These are phyloP conservation scores for Ips nitidus DNA, from an alignment of 1,140 invertebrate genomes.

Conservation along the genomic window DNA sequence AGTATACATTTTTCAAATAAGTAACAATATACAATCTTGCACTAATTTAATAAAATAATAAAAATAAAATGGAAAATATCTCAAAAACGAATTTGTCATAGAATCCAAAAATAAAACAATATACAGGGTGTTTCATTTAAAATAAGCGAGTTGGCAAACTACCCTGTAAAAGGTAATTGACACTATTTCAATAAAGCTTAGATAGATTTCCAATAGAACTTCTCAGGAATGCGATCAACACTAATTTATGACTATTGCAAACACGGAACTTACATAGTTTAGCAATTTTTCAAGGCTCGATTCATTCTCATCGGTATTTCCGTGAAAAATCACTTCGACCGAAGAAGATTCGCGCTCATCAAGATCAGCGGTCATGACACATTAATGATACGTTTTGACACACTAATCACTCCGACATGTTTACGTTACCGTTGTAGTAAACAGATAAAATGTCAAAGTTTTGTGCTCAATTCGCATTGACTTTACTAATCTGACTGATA, in stretches of 20 bases:
- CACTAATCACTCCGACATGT: background rate
- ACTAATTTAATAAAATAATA: background rate
- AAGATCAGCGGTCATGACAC: conserved; percentile 2
- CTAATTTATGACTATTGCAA: background rate
- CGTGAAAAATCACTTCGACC: conserved; percentile 15
- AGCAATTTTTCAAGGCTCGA: conserved; percentile 5
- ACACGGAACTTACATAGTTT: too few relatives aligned
- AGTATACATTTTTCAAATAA: too few relatives aligned
- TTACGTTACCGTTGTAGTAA: background rate
- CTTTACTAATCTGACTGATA: background rate
- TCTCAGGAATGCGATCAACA: background rate
- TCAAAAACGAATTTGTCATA: too few relatives aligned
- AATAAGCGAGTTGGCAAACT: background rate
- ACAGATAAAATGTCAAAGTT: background rate
- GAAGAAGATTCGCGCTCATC: background rate
- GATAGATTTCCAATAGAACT: background rate
- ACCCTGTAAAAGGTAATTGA: background rate
- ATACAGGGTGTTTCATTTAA: background rate
- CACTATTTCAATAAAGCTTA: background rate
- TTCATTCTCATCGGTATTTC: background rate
- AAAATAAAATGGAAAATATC: background rate
- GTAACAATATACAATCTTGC: background rate
- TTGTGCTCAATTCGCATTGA: background rate
- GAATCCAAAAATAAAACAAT: too few relatives aligned
- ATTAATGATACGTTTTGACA: background rate